Evolutionary conservation across 2,888 invertebrate genomes (phyloP).

Genomic region (Drosophila anomelani): DNA sequence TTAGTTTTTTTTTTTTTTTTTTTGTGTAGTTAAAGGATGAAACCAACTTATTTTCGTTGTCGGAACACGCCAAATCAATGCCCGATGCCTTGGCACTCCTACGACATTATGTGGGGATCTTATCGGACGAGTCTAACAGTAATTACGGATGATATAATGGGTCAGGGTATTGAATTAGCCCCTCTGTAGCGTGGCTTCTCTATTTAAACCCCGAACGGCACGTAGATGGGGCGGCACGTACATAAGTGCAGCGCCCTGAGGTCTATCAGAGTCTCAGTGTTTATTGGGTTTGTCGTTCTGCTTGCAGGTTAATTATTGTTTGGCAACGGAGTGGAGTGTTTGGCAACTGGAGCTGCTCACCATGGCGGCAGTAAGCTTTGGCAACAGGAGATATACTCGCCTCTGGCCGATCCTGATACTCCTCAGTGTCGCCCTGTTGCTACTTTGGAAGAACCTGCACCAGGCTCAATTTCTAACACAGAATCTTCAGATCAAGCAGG

Average conservation of each 20-base stretch:
- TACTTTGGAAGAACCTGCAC: constrained; percentile 38
- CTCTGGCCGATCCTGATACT: constrained; percentile 26
- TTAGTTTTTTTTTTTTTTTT: background rate
- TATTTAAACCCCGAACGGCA: background rate
- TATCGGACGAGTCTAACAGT: constrained; percentile 20
- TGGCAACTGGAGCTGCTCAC: background rate
- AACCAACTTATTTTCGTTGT: background rate
- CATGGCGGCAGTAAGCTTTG: constrained; percentile 11
- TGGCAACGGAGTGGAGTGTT: background rate
- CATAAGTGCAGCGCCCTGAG: background rate
- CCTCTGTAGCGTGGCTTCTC: background rate
- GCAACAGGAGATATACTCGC: constrained; percentile 32
- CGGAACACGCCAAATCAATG: constrained; percentile 3
- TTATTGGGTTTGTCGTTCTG: background rate
- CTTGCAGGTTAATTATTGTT: constrained; percentile 1
- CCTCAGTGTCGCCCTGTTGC: constrained; percentile 16
- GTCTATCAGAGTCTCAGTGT: background rate
- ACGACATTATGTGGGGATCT: constrained; percentile 5
- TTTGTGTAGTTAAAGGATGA: background rate
- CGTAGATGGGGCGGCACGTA: background rate
- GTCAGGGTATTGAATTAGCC: constrained; percentile 7
- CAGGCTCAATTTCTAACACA: background rate
- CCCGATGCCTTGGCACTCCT: background rate
- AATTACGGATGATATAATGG: constrained; percentile 19
- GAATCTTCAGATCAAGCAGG: background rate